Evolutionary conservation across 2,888 invertebrate species (phyloP).

Genomic region (Nycteola revayana): DNA sequence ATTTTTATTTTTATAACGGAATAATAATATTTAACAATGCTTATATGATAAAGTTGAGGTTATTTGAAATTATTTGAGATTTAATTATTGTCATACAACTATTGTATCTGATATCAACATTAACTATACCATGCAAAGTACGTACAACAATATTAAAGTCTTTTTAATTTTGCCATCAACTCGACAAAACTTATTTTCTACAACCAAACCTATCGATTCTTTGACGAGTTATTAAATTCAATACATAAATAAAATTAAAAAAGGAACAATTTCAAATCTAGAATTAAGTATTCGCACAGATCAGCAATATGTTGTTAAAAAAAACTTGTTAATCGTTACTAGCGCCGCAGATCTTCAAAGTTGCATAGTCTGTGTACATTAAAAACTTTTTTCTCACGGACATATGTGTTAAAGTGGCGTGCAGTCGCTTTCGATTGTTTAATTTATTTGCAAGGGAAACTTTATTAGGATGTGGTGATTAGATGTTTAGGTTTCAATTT

Average conservation of each 20-base stretch:
- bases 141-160: no score
- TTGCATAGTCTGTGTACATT: constrained; percentile 50
- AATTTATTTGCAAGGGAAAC: constrained; percentile 36
- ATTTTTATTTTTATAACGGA: no score
- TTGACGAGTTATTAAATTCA: neutral
- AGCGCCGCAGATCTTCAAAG: constrained; percentile 57
- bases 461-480: constrained; percentile 30
- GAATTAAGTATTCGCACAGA: neutral
- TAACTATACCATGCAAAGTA: no score
- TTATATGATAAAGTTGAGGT: no score
- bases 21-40: no score
- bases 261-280: no score
- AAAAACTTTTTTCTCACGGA: constrained; percentile 69
- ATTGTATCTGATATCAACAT: no score
- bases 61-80: no score
- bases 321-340: constrained; percentile 23
- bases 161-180: no score
- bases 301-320: constrained; percentile 10
- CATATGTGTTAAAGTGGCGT: constrained; percentile 50
- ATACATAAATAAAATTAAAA: no score
- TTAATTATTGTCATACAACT: no score
- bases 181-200: no score
- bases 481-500: constrained; percentile 24
- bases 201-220: neutral
- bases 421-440: constrained; percentile 44